phyloP scores from a whole-genome alignment of 2,797 vertebrate genomes.

The Falco concolor region DNA sequence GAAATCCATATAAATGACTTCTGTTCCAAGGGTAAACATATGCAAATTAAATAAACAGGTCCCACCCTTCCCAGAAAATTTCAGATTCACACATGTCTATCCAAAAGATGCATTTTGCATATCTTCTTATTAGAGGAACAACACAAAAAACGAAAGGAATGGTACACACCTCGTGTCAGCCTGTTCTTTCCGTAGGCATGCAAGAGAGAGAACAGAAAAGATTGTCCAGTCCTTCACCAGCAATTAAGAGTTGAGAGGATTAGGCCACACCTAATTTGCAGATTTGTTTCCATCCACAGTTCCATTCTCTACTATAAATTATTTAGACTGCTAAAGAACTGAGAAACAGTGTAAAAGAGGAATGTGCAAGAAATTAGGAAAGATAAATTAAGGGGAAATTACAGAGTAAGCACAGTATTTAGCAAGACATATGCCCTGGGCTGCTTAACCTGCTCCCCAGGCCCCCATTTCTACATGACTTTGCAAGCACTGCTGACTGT shows the following conservation, averaged over 20 bases:
- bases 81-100: neutral
- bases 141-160: neutral
- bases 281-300: neutral
- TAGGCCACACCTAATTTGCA: neutral
- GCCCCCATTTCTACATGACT: neutral
- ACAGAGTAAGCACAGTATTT: neutral
- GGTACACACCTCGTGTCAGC: neutral
- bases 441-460: neutral
- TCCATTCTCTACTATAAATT: neutral
- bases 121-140: neutral
- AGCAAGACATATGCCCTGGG: neutral
- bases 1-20: slow-evolving; percentile 20
- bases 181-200: neutral
- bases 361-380: neutral
- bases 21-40: slow-evolving; percentile 14
- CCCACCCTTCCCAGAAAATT: neutral
- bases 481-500: neutral
- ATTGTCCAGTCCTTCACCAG: neutral
- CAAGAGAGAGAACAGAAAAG: neutral
- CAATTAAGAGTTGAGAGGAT: neutral
- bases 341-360: neutral
- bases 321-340: neutral
- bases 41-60: slow-evolving; percentile 8
- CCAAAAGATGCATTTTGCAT: neutral
- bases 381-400: neutral